Evolutionary conservation across 1,140 invertebrate genomes (phyloP), one percentile per base, ranked within the genome.

Genomic region (Probaryconus sp.): DNA sequence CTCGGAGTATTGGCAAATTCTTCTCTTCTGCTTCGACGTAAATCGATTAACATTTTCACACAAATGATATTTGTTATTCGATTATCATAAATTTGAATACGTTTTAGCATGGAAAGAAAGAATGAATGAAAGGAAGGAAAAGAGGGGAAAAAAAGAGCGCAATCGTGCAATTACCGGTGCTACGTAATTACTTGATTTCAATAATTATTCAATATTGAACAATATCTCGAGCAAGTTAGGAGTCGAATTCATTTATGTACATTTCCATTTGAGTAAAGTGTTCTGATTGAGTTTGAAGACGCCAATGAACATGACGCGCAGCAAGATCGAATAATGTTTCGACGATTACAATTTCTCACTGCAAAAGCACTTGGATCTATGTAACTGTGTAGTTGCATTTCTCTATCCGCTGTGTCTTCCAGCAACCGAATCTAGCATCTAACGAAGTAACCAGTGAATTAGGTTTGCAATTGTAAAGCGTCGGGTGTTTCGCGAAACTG

Each of bases 271-370:
- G 51, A 20, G 50, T 31, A 47, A 55, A 55, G 21, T 21, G 24
- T 58, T 35, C 28, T 45, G 45, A 68, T 68, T 68, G 45, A 68
- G 53, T 68, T 68, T 51, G 28, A 60, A 50, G 28, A 68, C 16
- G 28, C 43, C 53, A 51, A 60, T 48, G 51, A 67, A 50, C 37
- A 42, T 30, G 53, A 50, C 35, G 64, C 28, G 30, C 5, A 20
- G 28, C 63, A 40, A 60, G 28, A 51, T 51, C 21, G 13, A 51
- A 68, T 68, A 58, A 60, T 68, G 30, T 58, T 58, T 35, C 53
- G 53, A 50, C 10, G 53, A 68, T 68, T 58, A 45, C 43, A 50
- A 60, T 68, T 68, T 60, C 63, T 38, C 64, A 51, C 26, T 68
- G 20, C 45, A 50, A 58, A n/a, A 51, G 47, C 20, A 37, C n/a